Percentiles rank a stretch among this genome's conserved stretches.
These are phyloP conservation scores for Tragopan temminckii DNA, from an alignment of 2,797 vertebrate species.

Conservation along the genomic window DNA sequence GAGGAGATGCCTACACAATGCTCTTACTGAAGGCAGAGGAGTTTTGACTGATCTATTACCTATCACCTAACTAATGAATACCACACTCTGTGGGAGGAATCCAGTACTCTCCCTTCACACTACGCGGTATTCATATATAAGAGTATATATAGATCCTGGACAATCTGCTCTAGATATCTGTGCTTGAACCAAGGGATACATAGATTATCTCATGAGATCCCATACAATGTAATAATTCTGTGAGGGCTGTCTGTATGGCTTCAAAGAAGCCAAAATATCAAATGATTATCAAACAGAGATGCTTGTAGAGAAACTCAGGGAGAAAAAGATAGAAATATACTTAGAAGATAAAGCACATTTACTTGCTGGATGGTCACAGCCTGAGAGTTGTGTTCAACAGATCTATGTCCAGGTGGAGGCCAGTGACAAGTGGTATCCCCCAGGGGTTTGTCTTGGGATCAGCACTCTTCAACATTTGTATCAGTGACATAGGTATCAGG, in stretches of 20 bases:
- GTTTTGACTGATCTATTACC: background rate
- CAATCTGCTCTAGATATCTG: background rate
- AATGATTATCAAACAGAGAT: background rate
- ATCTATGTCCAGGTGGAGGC: background rate
- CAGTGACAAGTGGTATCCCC: background rate
- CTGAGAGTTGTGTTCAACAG: background rate
- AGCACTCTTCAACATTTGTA: background rate
- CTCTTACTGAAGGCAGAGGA: background rate
- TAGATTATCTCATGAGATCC: background rate
- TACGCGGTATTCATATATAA: too few relatives aligned
- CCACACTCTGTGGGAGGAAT: background rate
- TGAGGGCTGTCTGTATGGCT: background rate
- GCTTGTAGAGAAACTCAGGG: background rate
- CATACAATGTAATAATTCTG: background rate
- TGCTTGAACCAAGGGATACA: background rate
- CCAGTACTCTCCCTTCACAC: background rate
- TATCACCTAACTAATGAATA: background rate
- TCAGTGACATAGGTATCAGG: background rate
- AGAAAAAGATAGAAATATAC: background rate
- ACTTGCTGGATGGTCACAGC: background rate
- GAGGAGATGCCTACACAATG: background rate
- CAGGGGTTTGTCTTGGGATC: background rate
- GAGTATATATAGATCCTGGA: background rate
- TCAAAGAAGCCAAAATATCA: background rate
- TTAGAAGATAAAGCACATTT: background rate